Evolutionary conservation across 1,140 invertebrate species (phyloP), one percentile per base, ranked within the genome.

Genomic region (Temnothorax longispinosus): DNA sequence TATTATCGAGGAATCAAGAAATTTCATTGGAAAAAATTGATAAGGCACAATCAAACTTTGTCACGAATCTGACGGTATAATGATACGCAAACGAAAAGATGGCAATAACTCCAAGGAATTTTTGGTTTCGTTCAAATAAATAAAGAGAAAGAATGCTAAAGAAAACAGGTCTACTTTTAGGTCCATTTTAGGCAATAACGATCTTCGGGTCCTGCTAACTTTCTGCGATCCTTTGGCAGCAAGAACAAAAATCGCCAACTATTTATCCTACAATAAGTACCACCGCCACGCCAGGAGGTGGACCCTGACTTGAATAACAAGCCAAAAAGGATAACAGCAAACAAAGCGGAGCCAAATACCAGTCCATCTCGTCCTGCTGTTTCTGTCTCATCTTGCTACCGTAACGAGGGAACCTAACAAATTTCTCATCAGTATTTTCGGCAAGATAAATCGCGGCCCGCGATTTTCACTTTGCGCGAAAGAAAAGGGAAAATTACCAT

Each of bases 211-310:
- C 11, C 11, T 35, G 18, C 13, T 38, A n/a, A 38, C 0, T 56
- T 44, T 56, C 11, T 21, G 2, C 64, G n/a, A 74, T 21, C 62
- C 64, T 90, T 78, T 56, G 50, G 27, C 15, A 81, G 44, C 35
- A 54, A 75, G 87, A 88, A 74, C 3, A 2, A 88, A 60, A 80
- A 52, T 65, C 85, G 86, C 90, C 89, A 89, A 87, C 87, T 93
- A 90, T 87, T 93, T 90, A 82, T 92, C 84, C 88, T 81, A 94
- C 92, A 93, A 93, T 92, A 89, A 93, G 90, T 86, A 90, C 85
- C 78, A 89, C 86, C 86, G 88, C 88, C 91, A 74, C 88, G 82
- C 90, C 89, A 91, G 91, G 90, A 92, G 89, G 90, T 93, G 88
- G 90, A 89, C 90, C 81, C 72, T 87, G 88, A 90, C 88, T 88